Evolutionary conservation across 2,113 vertebrate species (phyloP).

Genomic region (Heterotis niloticus): DNA sequence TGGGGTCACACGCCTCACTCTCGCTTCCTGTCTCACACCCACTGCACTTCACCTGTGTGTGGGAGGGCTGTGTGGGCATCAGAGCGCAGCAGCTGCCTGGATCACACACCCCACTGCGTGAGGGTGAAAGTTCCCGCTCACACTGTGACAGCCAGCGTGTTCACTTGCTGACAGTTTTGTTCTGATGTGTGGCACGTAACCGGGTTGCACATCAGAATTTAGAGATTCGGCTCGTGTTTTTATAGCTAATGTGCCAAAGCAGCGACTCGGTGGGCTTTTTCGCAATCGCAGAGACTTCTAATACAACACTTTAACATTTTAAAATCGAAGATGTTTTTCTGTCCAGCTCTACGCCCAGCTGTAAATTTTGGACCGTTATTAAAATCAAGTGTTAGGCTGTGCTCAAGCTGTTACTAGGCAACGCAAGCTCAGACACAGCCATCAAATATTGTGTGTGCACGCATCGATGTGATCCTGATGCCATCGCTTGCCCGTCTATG

Average conservation of each 20-base stretch:
- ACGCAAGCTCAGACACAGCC: slow-evolving; percentile 5
- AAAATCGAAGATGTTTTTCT: slow-evolving; percentile 6
- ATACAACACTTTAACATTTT: neutral
- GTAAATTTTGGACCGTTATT: slow-evolving; percentile 11
- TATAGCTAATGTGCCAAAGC: neutral
- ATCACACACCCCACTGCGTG: no score
- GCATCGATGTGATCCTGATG: neutral
- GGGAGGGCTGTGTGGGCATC: neutral
- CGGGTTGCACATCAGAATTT: neutral
- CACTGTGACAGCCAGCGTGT: no score
- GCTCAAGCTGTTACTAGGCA: slow-evolving; percentile 18
- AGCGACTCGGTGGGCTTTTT: slow-evolving; percentile 3
- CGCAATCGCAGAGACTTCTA: neutral
- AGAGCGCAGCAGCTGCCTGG: no score
- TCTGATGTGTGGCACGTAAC: neutral
- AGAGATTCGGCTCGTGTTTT: neutral
- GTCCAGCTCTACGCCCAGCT: neutral
- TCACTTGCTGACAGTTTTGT: no score
- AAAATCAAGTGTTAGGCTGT: slow-evolving; percentile 14
- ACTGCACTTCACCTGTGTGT: neutral
- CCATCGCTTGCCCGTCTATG: neutral
- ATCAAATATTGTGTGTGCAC: neutral
- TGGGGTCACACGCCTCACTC: neutral
- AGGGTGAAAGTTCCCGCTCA: no score
- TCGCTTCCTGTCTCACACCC: neutral